Conservation (phyloP, 2,888 invertebrate genomes). For the Stenodema calcarata region DNA sequence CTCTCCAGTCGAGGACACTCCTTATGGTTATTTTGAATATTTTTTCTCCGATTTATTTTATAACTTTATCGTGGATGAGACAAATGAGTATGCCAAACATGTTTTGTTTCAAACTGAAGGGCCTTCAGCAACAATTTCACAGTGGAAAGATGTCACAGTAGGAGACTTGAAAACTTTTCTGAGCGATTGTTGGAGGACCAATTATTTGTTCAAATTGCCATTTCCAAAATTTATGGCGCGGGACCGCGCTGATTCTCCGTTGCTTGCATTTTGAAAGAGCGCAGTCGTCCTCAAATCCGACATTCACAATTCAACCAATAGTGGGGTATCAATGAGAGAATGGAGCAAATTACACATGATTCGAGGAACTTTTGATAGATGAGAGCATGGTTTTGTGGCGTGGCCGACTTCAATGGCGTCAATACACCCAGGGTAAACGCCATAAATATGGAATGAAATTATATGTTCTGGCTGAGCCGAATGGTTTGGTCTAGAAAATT, state of each 20-base stretch:
- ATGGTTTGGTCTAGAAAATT: constrained; percentile 58
- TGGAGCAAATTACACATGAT: constrained; percentile 59
- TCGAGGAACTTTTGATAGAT: constrained; percentile 59
- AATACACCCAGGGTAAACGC: constrained; percentile 60
- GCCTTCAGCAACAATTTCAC: not conserved
- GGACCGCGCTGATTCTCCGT: not conserved
- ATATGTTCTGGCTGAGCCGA: constrained; percentile 59
- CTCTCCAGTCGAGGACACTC: not conserved
- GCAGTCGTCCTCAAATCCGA: not conserved
- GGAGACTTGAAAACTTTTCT: not conserved
- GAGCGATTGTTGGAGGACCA: not conserved
- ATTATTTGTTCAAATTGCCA: not conserved
- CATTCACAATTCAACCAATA: constrained; percentile 59
- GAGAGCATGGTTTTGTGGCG: constrained; percentile 60
- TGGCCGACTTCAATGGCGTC: constrained; percentile 59
- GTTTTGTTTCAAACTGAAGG: not conserved
- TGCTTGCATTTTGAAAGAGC: not conserved
- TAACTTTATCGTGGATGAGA: not conserved
- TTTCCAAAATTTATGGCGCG: not conserved
- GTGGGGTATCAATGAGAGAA: constrained; percentile 60
- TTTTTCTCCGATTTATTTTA: not conserved
- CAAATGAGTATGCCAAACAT: not conserved
- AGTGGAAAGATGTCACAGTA: not conserved
- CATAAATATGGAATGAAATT: constrained; percentile 61
- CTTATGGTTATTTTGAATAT: not conserved